Percentiles rank a stretch among this genome's conserved stretches.
These are phyloP conservation scores for Balaeniceps rex DNA, from an alignment of 2,113 vertebrate species.

Conservation along the genomic window DNA sequence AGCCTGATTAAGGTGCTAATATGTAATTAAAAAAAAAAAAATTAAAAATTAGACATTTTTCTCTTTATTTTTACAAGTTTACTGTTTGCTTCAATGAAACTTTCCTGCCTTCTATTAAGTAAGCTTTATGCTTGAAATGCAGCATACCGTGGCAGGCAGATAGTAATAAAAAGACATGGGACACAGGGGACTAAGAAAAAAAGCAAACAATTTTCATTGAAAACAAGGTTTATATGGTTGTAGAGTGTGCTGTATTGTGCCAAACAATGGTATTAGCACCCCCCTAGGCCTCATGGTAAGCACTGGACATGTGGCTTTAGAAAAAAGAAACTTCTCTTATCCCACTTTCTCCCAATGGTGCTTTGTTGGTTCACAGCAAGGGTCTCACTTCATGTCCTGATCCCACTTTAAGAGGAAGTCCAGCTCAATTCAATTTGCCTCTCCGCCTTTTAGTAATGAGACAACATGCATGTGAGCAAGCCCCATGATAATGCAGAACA, in stretches of 20 bases:
- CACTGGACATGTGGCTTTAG: constrained; percentile 84
- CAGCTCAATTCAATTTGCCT: constrained; percentile 82
- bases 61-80: not conserved
- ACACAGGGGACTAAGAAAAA: constrained; percentile 70
- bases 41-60: not conserved
- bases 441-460: constrained; percentile 75
- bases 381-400: constrained; percentile 82
- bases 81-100: not conserved
- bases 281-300: constrained; percentile 83
- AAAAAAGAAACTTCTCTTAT: constrained; percentile 77
- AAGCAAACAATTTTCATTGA: constrained; percentile 79
- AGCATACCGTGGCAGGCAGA: constrained; percentile 64
- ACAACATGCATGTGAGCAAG: constrained; percentile 69
- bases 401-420: constrained; percentile 76
- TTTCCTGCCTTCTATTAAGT: not conserved
- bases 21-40: not conserved
- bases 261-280: constrained; percentile 83
- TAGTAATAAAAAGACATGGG: constrained; percentile 83
- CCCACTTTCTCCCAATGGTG: constrained; percentile 72
- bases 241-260: constrained; percentile 68
- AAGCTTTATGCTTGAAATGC: not conserved
- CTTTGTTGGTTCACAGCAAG: constrained; percentile 88
- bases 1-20: not conserved
- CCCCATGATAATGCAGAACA: constrained; percentile 77
- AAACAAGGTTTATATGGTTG: constrained; percentile 79